phyloP scores from a whole-genome alignment of 2,888 invertebrate genomes.

The Dryadula phaetusa region DNA sequence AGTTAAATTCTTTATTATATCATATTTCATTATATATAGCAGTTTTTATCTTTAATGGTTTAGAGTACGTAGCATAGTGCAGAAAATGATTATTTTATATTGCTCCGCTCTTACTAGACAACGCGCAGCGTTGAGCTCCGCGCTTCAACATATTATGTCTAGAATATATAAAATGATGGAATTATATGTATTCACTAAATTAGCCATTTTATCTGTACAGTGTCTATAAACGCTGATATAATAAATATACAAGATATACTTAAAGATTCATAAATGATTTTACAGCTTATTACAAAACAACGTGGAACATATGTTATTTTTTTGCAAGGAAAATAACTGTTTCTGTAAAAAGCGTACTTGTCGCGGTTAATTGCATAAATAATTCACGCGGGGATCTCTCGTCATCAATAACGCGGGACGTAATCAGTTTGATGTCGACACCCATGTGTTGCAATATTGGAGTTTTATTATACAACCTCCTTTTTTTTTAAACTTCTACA shows the following conservation, averaged over 20 bases:
- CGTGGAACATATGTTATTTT: slow-evolving; percentile 26
- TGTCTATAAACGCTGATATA: too few species aligned
- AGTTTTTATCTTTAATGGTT: too few species aligned
- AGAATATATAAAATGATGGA: too few species aligned
- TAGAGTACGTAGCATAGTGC: too few species aligned
- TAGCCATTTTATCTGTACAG: too few species aligned
- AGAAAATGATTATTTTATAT: too few species aligned
- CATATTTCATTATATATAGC: too few species aligned
- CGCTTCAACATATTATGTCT: too few species aligned
- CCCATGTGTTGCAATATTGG: slow-evolving; percentile 32
- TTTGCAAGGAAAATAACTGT: slow-evolving; percentile 28
- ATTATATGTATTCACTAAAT: too few species aligned
- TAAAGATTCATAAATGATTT: slow-evolving; percentile 14
- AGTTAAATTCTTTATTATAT: too few species aligned
- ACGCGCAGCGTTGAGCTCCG: too few species aligned
- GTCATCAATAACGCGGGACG: slow-evolving; percentile 41
- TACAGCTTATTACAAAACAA: slow-evolving; percentile 21
- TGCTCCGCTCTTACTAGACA: too few species aligned
- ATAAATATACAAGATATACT: neutral
- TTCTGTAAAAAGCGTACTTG: slow-evolving; percentile 41
- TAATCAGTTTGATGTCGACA: slow-evolving; percentile 36
- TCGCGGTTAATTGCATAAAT: slow-evolving; percentile 49
- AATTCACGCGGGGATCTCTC: slow-evolving; percentile 46
- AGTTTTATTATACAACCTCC: slow-evolving; percentile 25
- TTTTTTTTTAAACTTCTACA: neutral